Evolutionary conservation across 2,888 invertebrate genomes (phyloP).

Genomic region (Lissonota sp.): DNA sequence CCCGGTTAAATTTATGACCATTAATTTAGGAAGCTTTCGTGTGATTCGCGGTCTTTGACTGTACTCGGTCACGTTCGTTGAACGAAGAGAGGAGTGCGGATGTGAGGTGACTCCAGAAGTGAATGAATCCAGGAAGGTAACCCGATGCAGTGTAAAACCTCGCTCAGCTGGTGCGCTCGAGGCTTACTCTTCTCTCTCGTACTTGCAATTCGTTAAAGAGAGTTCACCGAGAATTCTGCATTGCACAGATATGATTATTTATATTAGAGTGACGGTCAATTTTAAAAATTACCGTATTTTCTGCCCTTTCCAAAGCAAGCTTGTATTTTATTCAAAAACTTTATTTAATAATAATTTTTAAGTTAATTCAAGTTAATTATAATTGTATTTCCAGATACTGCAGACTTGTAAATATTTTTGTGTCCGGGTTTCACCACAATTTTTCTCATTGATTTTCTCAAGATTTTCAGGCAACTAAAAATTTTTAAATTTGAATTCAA

Average conservation of each 20-base stretch:
- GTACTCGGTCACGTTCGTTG: slow-evolving; percentile 59
- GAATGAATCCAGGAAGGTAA: slow-evolving; percentile 78
- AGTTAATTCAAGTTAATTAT: too few species aligned
- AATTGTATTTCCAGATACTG: too few species aligned
- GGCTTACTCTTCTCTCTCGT: slow-evolving; percentile 27
- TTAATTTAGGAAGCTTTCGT: slow-evolving; percentile 14
- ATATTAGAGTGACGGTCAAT: too few species aligned
- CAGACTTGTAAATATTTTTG: too few species aligned
- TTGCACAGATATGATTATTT: slow-evolving; percentile 13
- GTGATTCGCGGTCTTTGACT: slow-evolving; percentile 55
- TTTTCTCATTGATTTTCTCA: too few species aligned
- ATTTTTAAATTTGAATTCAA: too few species aligned
- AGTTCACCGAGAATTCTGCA: slow-evolving; percentile 32
- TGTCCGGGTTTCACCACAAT: too few species aligned
- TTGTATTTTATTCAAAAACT: too few species aligned
- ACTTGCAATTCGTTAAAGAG: slow-evolving; percentile 11
- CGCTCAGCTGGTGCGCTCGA: slow-evolving; percentile 65
- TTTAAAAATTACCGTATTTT: too few species aligned
- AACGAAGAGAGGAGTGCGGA: slow-evolving; percentile 59
- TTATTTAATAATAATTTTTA: too few species aligned
- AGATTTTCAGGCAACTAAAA: too few species aligned
- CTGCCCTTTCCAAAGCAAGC: too few species aligned
- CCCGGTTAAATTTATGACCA: slow-evolving; percentile 21
- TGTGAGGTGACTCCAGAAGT: slow-evolving; percentile 71
- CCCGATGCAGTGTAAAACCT: slow-evolving; percentile 73